A percentile compares a stretch with the other conserved stretches of the same genome.
These are phyloP conservation scores for Lamellibrachia satsuma DNA, from an alignment of 2,888 invertebrate species.

Conservation along the genomic window DNA sequence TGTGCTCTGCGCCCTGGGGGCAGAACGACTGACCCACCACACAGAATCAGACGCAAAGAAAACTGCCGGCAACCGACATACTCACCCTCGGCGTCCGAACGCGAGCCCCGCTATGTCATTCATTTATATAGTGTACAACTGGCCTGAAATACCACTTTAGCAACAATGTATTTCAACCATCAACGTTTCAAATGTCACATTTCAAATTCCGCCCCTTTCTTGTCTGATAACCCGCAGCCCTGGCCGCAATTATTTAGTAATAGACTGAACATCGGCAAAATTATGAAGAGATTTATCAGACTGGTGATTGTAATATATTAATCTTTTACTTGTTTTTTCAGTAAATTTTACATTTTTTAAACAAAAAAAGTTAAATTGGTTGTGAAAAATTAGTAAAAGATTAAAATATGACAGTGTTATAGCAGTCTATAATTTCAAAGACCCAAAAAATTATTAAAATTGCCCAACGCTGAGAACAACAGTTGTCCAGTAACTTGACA, in stretches of 20 bases:
- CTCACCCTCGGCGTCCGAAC: background rate
- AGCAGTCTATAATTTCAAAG: background rate
- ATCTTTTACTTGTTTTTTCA: too few relatives aligned
- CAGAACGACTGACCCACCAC: background rate
- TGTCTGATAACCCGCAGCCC: background rate
- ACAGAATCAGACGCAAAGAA: background rate
- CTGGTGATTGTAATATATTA: too few relatives aligned
- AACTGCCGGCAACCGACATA: background rate
- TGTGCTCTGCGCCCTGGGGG: background rate
- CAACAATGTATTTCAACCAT: constrained; percentile 12
- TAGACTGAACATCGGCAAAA: background rate
- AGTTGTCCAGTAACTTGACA: background rate
- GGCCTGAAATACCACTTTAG: constrained; percentile 13
- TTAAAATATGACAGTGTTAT: background rate
- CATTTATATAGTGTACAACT: background rate
- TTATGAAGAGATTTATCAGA: too few relatives aligned
- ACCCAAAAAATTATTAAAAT: background rate
- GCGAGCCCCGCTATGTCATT: background rate
- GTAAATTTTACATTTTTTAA: too few relatives aligned
- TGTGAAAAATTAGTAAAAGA: background rate
- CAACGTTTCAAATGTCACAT: background rate
- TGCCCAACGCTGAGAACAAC: background rate
- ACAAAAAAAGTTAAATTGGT: background rate
- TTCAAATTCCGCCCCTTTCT: background rate
- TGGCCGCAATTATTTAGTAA: background rate